Conservation (phyloP, 2,797 vertebrate genomes). For the Sus cebifrons region DNA sequence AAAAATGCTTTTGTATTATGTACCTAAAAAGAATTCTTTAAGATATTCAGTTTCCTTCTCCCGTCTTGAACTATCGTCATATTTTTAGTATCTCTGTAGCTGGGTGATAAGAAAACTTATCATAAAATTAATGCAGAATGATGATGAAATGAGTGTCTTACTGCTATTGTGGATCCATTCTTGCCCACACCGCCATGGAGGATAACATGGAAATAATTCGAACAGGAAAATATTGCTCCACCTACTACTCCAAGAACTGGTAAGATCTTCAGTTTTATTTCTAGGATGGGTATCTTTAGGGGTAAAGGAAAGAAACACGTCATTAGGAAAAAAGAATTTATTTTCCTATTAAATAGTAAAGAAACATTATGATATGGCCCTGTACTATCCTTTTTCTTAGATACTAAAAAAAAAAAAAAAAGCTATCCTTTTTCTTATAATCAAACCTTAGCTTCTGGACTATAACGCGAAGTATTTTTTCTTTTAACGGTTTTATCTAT, state of each 20-base stretch:
- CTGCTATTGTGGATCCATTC: slow-evolving; percentile 98
- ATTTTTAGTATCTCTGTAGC: slow-evolving; percentile 9
- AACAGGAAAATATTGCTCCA: slow-evolving; percentile 95
- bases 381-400: slow-evolving; percentile 62
- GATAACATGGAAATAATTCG: slow-evolving; percentile 97
- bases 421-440: slow-evolving; percentile 73
- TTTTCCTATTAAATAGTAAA: slow-evolving; percentile 45
- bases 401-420: slow-evolving; percentile 37
- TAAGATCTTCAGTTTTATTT: slow-evolving; percentile 93
- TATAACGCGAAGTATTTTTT: not conserved
- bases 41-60: slow-evolving; percentile 27
- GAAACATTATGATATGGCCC: slow-evolving; percentile 41
- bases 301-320: slow-evolving; percentile 82
- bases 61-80: not conserved
- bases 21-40: slow-evolving; percentile 59
- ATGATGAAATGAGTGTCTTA: slow-evolving; percentile 90
- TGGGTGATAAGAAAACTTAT: slow-evolving; percentile 31
- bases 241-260: slow-evolving; percentile 95
- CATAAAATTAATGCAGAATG: slow-evolving; percentile 40
- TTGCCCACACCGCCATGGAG: slow-evolving; percentile 98
- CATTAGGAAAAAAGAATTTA: slow-evolving; percentile 61
- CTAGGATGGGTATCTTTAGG: slow-evolving; percentile 94
- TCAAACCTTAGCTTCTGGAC: slow-evolving; percentile 38
- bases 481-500: slow-evolving; percentile 17
- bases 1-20: slow-evolving; percentile 61